phyloP scores from a whole-genome alignment of 2,797 vertebrate genomes.

The Muscicapa comitata region DNA sequence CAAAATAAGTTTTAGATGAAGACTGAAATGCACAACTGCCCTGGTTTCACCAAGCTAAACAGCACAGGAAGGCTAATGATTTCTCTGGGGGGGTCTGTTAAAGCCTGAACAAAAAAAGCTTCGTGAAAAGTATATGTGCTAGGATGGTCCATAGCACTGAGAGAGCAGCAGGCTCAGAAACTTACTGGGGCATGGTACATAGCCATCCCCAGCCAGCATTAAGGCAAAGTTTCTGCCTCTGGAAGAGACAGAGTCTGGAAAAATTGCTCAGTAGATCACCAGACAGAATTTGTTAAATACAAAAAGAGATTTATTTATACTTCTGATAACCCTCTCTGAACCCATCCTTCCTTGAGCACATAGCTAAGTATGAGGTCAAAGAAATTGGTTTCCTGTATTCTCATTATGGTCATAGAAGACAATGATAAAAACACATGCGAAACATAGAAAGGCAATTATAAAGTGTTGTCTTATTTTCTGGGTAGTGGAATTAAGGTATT shows the following conservation, averaged over 20 bases:
- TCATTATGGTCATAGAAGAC: not conserved
- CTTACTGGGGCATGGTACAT: fast-evolving
- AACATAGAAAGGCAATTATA: not conserved
- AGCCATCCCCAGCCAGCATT: not conserved
- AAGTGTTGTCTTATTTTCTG: not conserved
- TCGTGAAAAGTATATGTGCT: not conserved
- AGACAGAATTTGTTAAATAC: not conserved
- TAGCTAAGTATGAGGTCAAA: not conserved
- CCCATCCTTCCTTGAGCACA: not conserved
- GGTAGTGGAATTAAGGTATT: not conserved
- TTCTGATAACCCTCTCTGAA: not conserved
- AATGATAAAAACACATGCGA: not conserved
- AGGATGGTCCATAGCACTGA: not conserved
- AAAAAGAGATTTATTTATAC: not conserved
- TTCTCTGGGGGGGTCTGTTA: not conserved
- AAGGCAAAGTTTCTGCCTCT: not conserved
- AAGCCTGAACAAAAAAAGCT: not conserved
- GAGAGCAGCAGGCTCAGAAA: not conserved
- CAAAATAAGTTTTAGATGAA: not conserved
- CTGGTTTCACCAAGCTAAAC: not conserved
- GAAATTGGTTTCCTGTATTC: not conserved
- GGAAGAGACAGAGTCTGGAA: not conserved
- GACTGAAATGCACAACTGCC: not conserved
- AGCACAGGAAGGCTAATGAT: not conserved
- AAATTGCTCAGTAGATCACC: not conserved